Evolutionary conservation across 2,113 vertebrate species (phyloP).

Genomic region (Psittacara wagleri): DNA sequence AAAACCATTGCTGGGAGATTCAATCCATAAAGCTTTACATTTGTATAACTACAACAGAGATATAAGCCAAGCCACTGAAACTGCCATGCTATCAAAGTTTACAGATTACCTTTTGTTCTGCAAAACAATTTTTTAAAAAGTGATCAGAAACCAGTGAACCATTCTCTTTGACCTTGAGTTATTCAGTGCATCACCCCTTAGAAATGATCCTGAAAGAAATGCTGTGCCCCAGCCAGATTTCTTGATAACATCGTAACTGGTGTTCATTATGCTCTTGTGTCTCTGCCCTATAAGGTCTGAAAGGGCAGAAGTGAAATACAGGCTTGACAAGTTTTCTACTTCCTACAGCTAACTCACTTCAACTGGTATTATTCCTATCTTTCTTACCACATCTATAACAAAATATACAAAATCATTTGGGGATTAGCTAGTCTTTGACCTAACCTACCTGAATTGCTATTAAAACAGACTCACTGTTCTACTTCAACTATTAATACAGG

Average conservation of each 20-base stretch:
- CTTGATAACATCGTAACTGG: conserved; percentile 59
- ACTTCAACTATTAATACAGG: background rate
- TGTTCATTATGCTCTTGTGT: conserved; percentile 22
- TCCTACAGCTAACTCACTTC: conserved; percentile 36
- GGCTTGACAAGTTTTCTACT: conserved; percentile 31
- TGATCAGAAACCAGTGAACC: conserved; percentile 72
- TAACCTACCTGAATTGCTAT: background rate
- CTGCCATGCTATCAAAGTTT: conserved; percentile 46
- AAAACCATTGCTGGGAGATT: background rate
- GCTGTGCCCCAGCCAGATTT: conserved; percentile 35
- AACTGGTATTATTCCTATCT: background rate
- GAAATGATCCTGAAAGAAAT: conserved; percentile 60
- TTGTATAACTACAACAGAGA: background rate
- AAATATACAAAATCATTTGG: conserved; percentile 28
- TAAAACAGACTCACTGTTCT: conserved; percentile 16
- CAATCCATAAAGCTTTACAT: background rate
- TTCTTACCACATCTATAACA: background rate
- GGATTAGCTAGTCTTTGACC: conserved; percentile 17
- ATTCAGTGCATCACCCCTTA: conserved; percentile 55
- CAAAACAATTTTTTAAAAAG: conserved; percentile 48
- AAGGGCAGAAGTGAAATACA: conserved; percentile 40
- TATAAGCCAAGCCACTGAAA: conserved; percentile 13
- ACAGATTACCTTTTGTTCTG: conserved; percentile 63
- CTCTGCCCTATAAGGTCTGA: background rate
- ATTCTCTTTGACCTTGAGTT: conserved; percentile 57